Evolutionary conservation across 2,888 invertebrate species (phyloP), one percentile per base, ranked within the genome.

Genomic region (Embidobia sp.): DNA sequence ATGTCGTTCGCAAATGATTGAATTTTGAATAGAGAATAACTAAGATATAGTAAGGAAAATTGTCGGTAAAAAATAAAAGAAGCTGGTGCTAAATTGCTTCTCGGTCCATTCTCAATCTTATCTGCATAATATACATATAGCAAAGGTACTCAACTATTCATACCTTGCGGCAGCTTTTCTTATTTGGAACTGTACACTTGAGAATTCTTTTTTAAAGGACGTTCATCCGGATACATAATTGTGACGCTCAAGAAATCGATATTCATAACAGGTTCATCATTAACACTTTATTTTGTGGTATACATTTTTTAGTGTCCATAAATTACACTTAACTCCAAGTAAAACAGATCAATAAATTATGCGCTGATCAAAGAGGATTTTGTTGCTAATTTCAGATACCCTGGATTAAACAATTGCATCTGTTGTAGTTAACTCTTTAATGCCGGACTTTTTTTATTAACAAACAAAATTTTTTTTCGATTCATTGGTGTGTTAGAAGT

Each of bases 41-140:
- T 66, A 26, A 16, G 15, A 27, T 53, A 13, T 26, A 44, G 44
- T 26, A 42, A 15, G 22, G 42, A 53, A 27, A 22, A 35, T n/a
- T 3, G 16, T 15, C 15, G 27, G 10, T n/a, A 5, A 6, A 53
- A 46, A 53, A 53, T 42, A 53, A 66, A 53, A 44, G 35, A 42
- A 66, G 35, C 40, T 51, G 33, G 66, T 16, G 46, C 51, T 46
- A 66, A 66, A 66, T 66, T 66, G 51, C 53, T 66, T 31, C 46
- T 51, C 53, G 18, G 44, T 44, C 42, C 66, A 66, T 51, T 64
- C 42, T 29, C 51, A 51, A 64, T 51, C 42, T 44, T 33, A 64
- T 66, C 33, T 66, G 46, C 66, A 66, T 66, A 64, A 66, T 46
- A 53, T 46, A n/a, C n/a, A 27, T 37, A 53, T 64, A 44, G 48